Base-by-base conservation (phyloP, 2,797 vertebrate species). In the Acrocephalus scirpaceus region DNA sequence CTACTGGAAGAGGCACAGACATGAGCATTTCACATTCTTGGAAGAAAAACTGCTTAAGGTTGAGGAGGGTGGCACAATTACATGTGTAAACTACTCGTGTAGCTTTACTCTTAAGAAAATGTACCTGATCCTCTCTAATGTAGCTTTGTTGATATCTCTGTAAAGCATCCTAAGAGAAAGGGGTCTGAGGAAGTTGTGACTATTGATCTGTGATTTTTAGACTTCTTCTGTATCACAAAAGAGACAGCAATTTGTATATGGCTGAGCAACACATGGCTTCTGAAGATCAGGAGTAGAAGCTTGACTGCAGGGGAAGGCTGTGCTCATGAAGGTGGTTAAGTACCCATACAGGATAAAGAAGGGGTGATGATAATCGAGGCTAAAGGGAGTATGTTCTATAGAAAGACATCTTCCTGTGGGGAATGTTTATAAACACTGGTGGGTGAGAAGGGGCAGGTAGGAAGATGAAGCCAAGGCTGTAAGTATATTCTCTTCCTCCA, bases 21-120 rank as follows among this genome's bases (percentile, higher is more conserved):
- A 8, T 7, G 29, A 91, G 7, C 13, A 7, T 53, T 16, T 66
- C 50, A 3, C 0, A 1, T 80, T 80, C 14, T 47, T 85, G 44
- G n/a, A 67, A 64, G 22, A 51, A 69, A 85, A 87, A 65, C 22
- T 38, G 15, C 22, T 36, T 2, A 45, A 83, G 26, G 18, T 3
- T 42, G 32, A 36, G 22, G 20, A 62, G 29, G 2, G 20, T 8
- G n/a, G 8, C 62, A 19, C 48, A 64, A 7, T 22, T 48, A 27
- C 4, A 3, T 3, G 3, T 23, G 4, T 34, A 6, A 71, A 11
- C 22, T 30, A 29, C 42, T 70, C 23, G 2, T 1, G 11, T 44
- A 23, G 20, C 76, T 74, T 86, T 76, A 40, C n/a, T 64, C 11
- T 58, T 36, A 10, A 21, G 48, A n/a, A 78, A 78, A 48, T 50